A percentile compares a stretch with the other conserved stretches of the same genome.
Conservation (phyloP, 2,888 invertebrate species). For the Linhomoeus sp. region DNA sequence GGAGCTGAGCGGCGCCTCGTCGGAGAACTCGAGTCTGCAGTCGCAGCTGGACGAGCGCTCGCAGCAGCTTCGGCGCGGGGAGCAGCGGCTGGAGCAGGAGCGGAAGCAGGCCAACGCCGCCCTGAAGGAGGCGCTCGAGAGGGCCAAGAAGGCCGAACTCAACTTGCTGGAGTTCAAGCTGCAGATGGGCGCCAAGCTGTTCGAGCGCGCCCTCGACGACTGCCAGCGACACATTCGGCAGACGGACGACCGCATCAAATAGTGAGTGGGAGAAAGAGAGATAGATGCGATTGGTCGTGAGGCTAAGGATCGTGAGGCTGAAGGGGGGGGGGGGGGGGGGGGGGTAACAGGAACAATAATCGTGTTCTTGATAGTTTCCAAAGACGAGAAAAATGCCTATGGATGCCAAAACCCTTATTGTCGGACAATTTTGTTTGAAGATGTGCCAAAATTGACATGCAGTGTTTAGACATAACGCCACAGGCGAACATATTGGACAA, state of each 20-base stretch:
- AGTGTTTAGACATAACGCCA: too few species aligned
- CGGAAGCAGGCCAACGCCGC: conserved; percentile 3
- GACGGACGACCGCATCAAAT: conserved; percentile 7
- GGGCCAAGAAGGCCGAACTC: conserved; percentile 17
- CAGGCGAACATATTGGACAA: too few species aligned
- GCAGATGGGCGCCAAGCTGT: conserved; percentile 13
- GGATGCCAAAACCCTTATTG: too few species aligned
- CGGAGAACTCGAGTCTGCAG: conserved; percentile 11
- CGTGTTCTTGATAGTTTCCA: too few species aligned
- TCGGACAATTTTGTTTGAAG: too few species aligned
- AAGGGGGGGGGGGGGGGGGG: too few species aligned
- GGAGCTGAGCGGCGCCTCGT: conserved; percentile 12
- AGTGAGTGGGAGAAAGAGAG: not conserved
- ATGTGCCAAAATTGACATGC: too few species aligned
- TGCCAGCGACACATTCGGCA: conserved; percentile 10
- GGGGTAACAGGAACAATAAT: too few species aligned
- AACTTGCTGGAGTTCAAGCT: conserved; percentile 14
- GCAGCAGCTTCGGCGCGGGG: conserved; percentile 10
- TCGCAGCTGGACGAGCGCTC: conserved; percentile 15
- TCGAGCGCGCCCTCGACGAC: conserved; percentile 17
- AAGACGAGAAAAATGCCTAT: too few species aligned
- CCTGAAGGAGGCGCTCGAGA: conserved; percentile 10
- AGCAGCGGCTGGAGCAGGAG: conserved; percentile 10
- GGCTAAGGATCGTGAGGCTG: too few species aligned
- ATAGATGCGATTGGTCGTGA: too few species aligned